Evolutionary conservation across 2,888 invertebrate species (phyloP).

Genomic region (Scaptomyza reducta): DNA sequence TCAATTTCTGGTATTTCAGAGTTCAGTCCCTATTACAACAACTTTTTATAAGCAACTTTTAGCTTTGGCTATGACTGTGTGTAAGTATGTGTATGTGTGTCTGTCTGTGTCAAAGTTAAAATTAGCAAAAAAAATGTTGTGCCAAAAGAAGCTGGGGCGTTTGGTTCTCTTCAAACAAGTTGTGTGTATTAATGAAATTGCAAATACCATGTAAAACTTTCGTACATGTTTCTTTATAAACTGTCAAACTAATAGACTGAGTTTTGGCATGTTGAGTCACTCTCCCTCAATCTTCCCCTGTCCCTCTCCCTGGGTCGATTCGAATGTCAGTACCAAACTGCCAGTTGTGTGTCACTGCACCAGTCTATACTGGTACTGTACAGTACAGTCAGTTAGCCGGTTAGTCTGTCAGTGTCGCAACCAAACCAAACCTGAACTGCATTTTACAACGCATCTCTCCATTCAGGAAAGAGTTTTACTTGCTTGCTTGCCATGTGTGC

Average conservation of each 20-base stretch:
- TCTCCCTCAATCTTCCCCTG: not conserved
- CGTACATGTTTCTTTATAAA: constrained; percentile 77
- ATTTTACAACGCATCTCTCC: constrained; percentile 29
- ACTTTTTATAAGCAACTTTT: constrained; percentile 57
- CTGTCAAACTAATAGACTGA: constrained; percentile 79
- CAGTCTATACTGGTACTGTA: not conserved
- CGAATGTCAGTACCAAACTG: constrained; percentile 25
- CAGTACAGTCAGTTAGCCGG: constrained; percentile 23
- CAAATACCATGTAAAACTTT: constrained; percentile 76
- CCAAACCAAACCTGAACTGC: constrained; percentile 39
- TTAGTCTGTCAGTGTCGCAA: constrained; percentile 29
- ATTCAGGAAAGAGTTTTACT: constrained; percentile 16
- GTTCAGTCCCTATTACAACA: constrained; percentile 20
- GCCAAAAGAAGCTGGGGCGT: constrained; percentile 31
- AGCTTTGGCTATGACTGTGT: constrained; percentile 6
- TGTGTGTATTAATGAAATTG: constrained; percentile 79
- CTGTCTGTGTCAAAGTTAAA: constrained; percentile 63
- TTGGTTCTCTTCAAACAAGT: constrained; percentile 64
- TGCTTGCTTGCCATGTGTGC: constrained; percentile 45
- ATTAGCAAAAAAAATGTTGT: constrained; percentile 73
- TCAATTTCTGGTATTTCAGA: constrained; percentile 73
- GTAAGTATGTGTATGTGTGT: constrained; percentile 18
- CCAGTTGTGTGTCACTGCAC: constrained; percentile 13
- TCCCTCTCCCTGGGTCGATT: constrained; percentile 30
- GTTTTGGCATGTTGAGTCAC: constrained; percentile 72